Evolutionary conservation across 92 coral and sea anemone genomes (phyloP).

Genomic region (Zoanthus gigantus): DNA sequence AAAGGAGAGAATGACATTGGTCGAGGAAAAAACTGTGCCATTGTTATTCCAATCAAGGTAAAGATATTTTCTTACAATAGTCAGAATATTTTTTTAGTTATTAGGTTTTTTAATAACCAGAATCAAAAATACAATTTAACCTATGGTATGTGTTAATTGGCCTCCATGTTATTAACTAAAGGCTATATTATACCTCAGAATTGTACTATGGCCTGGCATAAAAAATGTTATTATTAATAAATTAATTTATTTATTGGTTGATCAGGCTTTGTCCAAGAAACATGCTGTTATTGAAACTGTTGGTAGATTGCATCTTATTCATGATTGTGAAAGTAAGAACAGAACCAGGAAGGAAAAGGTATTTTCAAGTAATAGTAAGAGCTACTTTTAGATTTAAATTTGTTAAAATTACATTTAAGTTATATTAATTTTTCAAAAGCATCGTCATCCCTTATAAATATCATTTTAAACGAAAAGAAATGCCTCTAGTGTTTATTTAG

Average conservation of each 20-base stretch:
- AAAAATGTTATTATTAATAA: neutral
- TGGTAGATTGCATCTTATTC: conserved; percentile 77
- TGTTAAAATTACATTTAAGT: no score
- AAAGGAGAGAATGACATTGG: conserved; percentile 94
- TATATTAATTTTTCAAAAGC: no score
- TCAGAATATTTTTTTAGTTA: neutral
- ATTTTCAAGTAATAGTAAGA: neutral
- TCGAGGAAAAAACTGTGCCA: conserved; percentile 77
- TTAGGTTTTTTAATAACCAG: neutral
- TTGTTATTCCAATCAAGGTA: conserved; percentile 86
- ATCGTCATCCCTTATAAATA: no score
- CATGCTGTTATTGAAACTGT: conserved; percentile 95
- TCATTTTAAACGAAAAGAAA: no score
- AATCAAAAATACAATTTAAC: no score
- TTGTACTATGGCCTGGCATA: neutral
- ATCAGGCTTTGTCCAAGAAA: conserved; percentile 89
- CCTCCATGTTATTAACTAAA: no score
- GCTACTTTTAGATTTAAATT: no score
- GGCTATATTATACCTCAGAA: no score
- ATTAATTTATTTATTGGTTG: neutral
- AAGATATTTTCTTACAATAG: neutral
- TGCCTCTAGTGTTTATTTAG: no score
- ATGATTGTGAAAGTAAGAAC: conserved; percentile 91
- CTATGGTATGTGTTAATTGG: no score
- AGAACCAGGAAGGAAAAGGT: conserved; percentile 94